Percentiles rank a stretch among this genome's conserved stretches.
Conservation (phyloP, 2,797 vertebrate species). For the Lerista edwardsae region DNA sequence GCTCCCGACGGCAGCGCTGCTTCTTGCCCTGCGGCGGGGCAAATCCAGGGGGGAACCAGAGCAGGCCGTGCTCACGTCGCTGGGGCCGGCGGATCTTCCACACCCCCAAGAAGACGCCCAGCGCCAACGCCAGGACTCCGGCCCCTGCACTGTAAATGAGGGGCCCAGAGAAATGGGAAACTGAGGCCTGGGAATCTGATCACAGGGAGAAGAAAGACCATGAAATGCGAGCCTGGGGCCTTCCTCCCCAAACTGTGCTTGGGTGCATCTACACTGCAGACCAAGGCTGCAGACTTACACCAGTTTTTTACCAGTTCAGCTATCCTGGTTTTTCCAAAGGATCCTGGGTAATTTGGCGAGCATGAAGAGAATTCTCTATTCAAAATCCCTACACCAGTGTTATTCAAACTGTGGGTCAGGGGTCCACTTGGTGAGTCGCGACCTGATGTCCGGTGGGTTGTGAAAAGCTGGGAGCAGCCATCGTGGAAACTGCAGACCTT, state of each 20-base stretch:
- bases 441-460: too few species aligned
- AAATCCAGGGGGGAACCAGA: conserved; percentile 77
- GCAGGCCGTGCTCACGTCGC: conserved; percentile 64
- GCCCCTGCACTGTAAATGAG: conserved; percentile 75
- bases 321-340: conserved; percentile 13
- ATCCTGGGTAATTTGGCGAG: conserved; percentile 55
- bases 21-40: conserved; percentile 69
- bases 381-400: too few species aligned
- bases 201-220: not conserved
- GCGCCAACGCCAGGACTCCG: conserved; percentile 73
- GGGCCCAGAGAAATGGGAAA: conserved; percentile 75
- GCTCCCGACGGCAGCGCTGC: conserved; percentile 82
- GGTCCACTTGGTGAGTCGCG: too few species aligned
- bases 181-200: conserved; percentile 71
- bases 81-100: conserved; percentile 75
- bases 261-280: not conserved
- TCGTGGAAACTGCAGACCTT: too few species aligned
- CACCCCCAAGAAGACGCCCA: conserved; percentile 76
- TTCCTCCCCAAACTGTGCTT: not conserved
- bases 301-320: not conserved
- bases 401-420: too few species aligned
- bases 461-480: too few species aligned
- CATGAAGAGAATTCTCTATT: conserved; percentile 21
- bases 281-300: rapidly evolving
- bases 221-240: not conserved